These are phyloP conservation scores for Hypomecis atomaria DNA, from an alignment of 2,888 invertebrate species.

Conservation along the genomic window DNA sequence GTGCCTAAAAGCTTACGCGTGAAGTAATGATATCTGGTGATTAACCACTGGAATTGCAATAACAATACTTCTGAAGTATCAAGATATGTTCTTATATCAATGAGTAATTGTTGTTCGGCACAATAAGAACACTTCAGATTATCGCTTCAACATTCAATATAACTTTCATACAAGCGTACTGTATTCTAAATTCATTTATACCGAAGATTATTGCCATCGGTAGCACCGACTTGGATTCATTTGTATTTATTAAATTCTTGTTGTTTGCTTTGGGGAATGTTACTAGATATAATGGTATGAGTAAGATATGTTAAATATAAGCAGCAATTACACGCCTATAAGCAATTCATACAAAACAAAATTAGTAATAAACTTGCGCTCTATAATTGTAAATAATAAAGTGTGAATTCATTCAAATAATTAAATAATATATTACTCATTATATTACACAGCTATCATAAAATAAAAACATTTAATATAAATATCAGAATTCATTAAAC, in stretches of 20 bases:
- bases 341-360: conserved; percentile 67
- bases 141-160: conserved; percentile 18
- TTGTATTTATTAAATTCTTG: conserved; percentile 24
- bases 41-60: conserved; percentile 22
- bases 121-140: conserved; percentile 24
- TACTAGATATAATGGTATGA: conserved; percentile 50
- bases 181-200: conserved; percentile 13
- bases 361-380: conserved; percentile 57
- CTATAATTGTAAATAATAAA: conserved; percentile 58
- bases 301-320: conserved; percentile 53
- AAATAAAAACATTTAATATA: conserved; percentile 70
- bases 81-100: not conserved
- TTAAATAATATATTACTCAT: conserved; percentile 73
- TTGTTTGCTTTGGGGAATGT: conserved; percentile 49
- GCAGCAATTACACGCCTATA: conserved; percentile 59
- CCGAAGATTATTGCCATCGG: conserved; percentile 32
- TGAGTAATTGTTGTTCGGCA: conserved; percentile 12
- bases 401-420: conserved; percentile 69
- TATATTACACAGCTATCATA: conserved; percentile 67
- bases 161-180: conserved; percentile 16
- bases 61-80: conserved; percentile 3
- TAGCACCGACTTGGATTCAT: conserved; percentile 40
- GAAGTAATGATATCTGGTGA: conserved; percentile 28
- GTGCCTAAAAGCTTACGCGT: conserved; percentile 43
- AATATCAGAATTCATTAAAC: conserved; percentile 69